Percentiles rank a stretch among this genome's conserved stretches.
These are phyloP conservation scores for Lepus europaeus DNA, from an alignment of 2,113 vertebrate species.

Conservation along the genomic window DNA sequence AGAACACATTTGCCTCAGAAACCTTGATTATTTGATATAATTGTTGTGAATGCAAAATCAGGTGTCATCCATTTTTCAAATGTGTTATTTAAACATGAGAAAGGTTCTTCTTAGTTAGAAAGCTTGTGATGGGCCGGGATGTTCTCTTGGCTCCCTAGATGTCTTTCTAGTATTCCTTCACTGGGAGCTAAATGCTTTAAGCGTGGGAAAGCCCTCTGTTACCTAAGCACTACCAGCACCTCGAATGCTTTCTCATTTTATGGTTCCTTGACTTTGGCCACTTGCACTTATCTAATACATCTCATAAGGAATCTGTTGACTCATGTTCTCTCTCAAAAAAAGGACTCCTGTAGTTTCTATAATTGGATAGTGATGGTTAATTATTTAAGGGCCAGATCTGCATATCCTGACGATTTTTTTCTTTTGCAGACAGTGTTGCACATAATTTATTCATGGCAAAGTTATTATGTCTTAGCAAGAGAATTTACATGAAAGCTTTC, in stretches of 20 bases:
- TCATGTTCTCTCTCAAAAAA: neutral
- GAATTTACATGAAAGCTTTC: conserved; percentile 71
- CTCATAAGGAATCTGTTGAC: neutral
- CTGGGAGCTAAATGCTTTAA: neutral
- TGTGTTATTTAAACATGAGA: neutral
- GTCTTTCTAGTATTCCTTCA: conserved; percentile 34
- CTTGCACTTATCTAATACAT: conserved; percentile 30
- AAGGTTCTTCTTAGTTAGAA: conserved; percentile 37
- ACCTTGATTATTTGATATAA: neutral
- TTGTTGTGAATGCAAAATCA: conserved; percentile 57
- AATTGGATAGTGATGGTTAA: conserved; percentile 27
- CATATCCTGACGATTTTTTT: conserved; percentile 69
- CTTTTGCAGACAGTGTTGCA: conserved; percentile 48
- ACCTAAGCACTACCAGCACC: neutral
- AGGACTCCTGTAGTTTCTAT: neutral
- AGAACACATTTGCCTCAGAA: conserved; percentile 21
- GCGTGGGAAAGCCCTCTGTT: conserved; percentile 8
- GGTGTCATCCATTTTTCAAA: neutral
- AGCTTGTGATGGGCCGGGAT: neutral
- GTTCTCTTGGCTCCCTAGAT: neutral
- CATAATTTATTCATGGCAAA: conserved; percentile 71
- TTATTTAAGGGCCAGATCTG: conserved; percentile 69
- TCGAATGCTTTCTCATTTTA: neutral
- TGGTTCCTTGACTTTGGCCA: conserved; percentile 21
- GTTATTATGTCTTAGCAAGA: conserved; percentile 67